A percentile compares a stretch with the other conserved stretches of the same genome.
These are phyloP conservation scores for Lycopodina hypogea DNA, from an alignment of 37 sponge, comb jelly and placozoan genomes.

Conservation along the genomic window DNA sequence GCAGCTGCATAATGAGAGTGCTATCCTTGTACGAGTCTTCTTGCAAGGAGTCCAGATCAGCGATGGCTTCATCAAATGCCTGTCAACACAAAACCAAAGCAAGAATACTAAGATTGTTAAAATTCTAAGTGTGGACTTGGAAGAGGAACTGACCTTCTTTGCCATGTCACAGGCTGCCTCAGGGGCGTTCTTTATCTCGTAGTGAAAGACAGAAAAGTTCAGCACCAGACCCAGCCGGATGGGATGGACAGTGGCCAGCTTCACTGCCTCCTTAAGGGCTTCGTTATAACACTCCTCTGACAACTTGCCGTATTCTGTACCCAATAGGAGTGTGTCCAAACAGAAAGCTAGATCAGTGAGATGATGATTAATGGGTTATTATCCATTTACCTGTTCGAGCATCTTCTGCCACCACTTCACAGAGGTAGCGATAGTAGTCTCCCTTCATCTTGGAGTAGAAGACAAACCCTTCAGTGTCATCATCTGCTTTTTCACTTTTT, in stretches of 20 bases:
- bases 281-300: slow-evolving; percentile 59
- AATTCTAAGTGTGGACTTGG: too few species aligned
- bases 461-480: slow-evolving; percentile 59
- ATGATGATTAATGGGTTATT: too few species aligned
- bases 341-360: too few species aligned
- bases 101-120: too few species aligned
- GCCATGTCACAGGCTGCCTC: slow-evolving; percentile 82
- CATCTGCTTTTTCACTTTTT: background rate
- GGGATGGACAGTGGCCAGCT: slow-evolving; percentile 68
- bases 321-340: too few species aligned
- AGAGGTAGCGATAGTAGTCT: slow-evolving; percentile 92
- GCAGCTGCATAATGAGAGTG: slow-evolving; percentile 91
- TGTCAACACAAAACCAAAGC: slow-evolving; percentile 2
- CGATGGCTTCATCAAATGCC: slow-evolving; percentile 91
- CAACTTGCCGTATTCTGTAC: slow-evolving; percentile 22
- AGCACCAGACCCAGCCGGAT: slow-evolving; percentile 83
- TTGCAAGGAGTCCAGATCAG: slow-evolving; percentile 78
- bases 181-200: slow-evolving; percentile 66
- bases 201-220: slow-evolving; percentile 87
- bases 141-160: slow-evolving; percentile 40
- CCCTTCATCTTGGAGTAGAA: slow-evolving; percentile 98
- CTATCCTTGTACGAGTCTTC: slow-evolving; percentile 92
- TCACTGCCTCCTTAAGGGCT: slow-evolving; percentile 43
- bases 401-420: slow-evolving; percentile 70
- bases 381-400: background rate